phyloP scores from a whole-genome alignment of 2,888 invertebrate species.

The Orchesellides sinensis region DNA sequence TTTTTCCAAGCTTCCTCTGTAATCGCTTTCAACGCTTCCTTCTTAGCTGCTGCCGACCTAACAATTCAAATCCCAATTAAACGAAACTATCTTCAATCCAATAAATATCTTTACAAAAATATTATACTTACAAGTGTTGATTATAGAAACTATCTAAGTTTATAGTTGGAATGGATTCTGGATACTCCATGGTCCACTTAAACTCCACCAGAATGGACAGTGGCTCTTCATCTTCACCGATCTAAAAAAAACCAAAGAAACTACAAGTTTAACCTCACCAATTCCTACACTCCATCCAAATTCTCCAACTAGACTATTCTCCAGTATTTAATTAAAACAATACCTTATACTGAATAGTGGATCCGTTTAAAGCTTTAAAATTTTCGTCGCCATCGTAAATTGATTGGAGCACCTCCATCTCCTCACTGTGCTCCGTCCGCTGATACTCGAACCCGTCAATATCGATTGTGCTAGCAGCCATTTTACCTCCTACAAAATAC shows the following conservation, averaged over 20 bases:
- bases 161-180: conserved; percentile 87
- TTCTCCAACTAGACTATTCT: neutral
- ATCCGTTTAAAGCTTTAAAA: conserved; percentile 88
- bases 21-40: conserved; percentile 82
- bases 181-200: conserved; percentile 91
- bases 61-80: neutral
- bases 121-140: conserved; percentile 88
- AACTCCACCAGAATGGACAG: conserved; percentile 93
- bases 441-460: conserved; percentile 30
- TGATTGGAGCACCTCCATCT: conserved; percentile 81
- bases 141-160: conserved; percentile 96
- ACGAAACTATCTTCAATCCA: neutral
- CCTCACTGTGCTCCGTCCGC: conserved; percentile 42
- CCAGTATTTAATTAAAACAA: conserved; percentile 73
- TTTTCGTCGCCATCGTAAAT: conserved; percentile 95
- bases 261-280: neutral
- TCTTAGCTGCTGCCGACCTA: conserved; percentile 85
- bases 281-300: neutral
- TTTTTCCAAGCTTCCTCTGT: conserved; percentile 87
- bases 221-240: conserved; percentile 86
- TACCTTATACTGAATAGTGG: conserved; percentile 96
- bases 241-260: conserved; percentile 79
- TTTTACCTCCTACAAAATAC: neutral
- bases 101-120: conserved; percentile 4
- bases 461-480: neutral